Evolutionary conservation across 2,113 vertebrate genomes (phyloP).

Genomic region (Malurus alboscapulatus): DNA sequence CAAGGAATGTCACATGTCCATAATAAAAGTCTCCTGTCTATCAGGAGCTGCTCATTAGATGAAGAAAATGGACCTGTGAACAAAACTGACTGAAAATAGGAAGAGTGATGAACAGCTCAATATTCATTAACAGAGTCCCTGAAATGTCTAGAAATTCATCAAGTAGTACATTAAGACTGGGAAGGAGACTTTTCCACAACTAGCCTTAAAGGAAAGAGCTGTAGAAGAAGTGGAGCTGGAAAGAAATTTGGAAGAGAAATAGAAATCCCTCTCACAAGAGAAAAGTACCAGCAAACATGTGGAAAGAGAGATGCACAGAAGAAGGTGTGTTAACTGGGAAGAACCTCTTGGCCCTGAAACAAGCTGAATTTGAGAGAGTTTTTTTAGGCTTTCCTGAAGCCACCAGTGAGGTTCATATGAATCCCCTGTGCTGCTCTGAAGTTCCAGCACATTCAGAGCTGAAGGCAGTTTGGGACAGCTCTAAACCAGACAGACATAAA

Average conservation of each 20-base stretch:
- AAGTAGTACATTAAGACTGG: not conserved
- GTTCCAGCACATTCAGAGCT: not conserved
- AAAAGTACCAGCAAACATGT: not conserved
- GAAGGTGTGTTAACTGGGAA: not conserved
- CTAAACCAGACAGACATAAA: not conserved
- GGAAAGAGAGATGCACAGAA: not conserved
- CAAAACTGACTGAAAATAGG: not conserved
- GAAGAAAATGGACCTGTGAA: not conserved
- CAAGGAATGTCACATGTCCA: not conserved
- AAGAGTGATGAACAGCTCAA: not conserved
- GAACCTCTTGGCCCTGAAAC: not conserved
- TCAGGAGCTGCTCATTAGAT: not conserved
- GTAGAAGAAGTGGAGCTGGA: not conserved
- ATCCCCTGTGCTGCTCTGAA: not conserved
- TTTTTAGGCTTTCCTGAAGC: not conserved
- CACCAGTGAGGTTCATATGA: not conserved
- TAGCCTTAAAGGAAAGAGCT: not conserved
- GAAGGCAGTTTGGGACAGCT: not conserved
- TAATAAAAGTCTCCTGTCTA: not conserved
- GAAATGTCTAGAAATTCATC: not conserved
- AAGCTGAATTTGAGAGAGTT: not conserved
- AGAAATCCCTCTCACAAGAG: not conserved
- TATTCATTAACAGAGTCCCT: not conserved
- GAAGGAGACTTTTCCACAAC: not conserved
- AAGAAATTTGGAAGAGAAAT: slow-evolving; percentile 13